Evolutionary conservation across 2,888 invertebrate species (phyloP).

Genomic region (Iselma pallidipennis): DNA sequence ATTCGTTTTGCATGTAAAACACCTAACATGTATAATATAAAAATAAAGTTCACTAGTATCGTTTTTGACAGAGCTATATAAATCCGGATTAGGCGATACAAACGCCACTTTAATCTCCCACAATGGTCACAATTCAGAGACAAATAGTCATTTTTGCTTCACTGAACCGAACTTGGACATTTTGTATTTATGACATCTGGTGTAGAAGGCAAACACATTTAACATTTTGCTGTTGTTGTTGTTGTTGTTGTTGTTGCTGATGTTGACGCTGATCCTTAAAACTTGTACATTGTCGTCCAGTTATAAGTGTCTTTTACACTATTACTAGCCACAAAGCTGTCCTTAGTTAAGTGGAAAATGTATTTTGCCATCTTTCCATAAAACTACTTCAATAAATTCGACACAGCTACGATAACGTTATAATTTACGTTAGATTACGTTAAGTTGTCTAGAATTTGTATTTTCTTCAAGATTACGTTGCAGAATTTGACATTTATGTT

Average conservation of each 20-base stretch:
- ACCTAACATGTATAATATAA: too few relatives aligned
- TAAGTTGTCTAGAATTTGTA: too few relatives aligned
- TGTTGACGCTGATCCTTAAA: conserved; percentile 47
- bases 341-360: not conserved
- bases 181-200: conserved; percentile 51
- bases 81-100: conserved; percentile 48
- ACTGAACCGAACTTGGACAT: conserved; percentile 46
- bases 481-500: conserved; percentile 4
- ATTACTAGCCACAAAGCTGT: not conserved
- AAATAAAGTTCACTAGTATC: conserved; percentile 26
- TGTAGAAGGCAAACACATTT: conserved; percentile 50
- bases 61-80: conserved; percentile 37
- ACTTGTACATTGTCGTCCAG: conserved; percentile 37
- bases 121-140: conserved; percentile 50
- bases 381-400: too few relatives aligned
- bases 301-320: conserved; percentile 24
- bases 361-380: not conserved
- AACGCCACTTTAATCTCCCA: conserved; percentile 47
- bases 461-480: not conserved
- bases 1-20: not conserved
- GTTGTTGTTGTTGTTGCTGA: conserved; percentile 27
- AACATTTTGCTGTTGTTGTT: conserved; percentile 38
- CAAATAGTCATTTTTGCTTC: conserved; percentile 51
- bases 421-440: too few relatives aligned
- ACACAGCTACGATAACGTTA: not conserved